Percentiles rank a stretch among this genome's conserved stretches.
Evolutionary conservation across 2,113 vertebrate genomes (phyloP).

Genomic region (Paedocypris sp.): DNA sequence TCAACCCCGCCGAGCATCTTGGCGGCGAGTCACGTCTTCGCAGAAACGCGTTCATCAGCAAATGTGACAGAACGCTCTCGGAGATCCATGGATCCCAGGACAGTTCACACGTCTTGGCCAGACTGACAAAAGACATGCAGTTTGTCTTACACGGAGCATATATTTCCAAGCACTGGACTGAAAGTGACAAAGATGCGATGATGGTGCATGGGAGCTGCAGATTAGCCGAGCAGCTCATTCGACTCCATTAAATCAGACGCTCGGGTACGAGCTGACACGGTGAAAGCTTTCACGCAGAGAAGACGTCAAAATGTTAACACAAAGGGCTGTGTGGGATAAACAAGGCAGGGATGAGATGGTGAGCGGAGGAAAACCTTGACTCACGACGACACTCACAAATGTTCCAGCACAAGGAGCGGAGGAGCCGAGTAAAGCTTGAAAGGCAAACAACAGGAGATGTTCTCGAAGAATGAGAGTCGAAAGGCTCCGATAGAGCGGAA

Average conservation of each 20-base stretch:
- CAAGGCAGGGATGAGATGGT: background rate
- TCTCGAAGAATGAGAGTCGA: too few relatives aligned
- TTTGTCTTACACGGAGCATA: background rate
- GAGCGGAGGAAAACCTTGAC: background rate
- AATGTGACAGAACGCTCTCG: background rate
- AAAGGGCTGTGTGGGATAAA: background rate
- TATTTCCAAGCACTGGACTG: too few relatives aligned
- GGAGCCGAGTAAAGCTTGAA: too few relatives aligned
- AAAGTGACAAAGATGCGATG: too few relatives aligned
- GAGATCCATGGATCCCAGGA: background rate
- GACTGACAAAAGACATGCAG: background rate
- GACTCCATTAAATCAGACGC: background rate
- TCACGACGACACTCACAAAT: background rate
- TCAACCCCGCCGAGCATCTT: background rate
- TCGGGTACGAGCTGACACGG: background rate
- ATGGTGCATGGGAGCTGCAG: too few relatives aligned
- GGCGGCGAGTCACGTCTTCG: background rate
- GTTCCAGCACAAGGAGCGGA: too few relatives aligned
- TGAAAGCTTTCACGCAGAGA: background rate
- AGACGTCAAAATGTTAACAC: background rate
- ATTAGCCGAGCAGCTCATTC: background rate
- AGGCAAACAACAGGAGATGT: too few relatives aligned
- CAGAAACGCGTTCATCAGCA: background rate
- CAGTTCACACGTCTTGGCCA: background rate
- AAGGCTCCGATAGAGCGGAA: too few relatives aligned